Conservation (phyloP, 2,888 invertebrate genomes). For the Trypoxylon attenuatum region DNA sequence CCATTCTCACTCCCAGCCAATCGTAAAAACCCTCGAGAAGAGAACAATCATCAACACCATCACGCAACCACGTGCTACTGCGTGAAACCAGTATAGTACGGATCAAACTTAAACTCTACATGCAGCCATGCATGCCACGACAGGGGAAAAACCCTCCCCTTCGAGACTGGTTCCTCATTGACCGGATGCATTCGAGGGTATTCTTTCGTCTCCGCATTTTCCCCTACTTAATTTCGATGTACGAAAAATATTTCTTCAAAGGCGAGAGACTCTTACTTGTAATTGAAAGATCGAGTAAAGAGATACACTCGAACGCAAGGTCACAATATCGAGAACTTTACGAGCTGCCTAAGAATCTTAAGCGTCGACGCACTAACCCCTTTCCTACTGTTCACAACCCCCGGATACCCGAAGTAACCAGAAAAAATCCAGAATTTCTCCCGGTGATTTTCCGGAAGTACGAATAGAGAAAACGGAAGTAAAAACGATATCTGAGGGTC, state of each 20-base stretch:
- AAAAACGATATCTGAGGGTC: too few species aligned
- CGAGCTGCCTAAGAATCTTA: slow-evolving; percentile 15
- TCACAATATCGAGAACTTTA: neutral
- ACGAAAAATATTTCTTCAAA: too few species aligned
- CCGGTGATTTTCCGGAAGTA: neutral
- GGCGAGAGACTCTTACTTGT: too few species aligned
- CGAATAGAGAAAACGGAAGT: neutral
- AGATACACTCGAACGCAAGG: too few species aligned
- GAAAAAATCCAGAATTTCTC: neutral
- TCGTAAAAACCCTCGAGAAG: slow-evolving; percentile 24
- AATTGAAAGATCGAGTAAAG: too few species aligned
- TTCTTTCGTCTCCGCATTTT: neutral
- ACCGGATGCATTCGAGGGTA: slow-evolving; percentile 2
- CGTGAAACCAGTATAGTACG: slow-evolving; percentile 49
- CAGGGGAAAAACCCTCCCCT: slow-evolving; percentile 26
- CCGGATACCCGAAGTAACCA: neutral
- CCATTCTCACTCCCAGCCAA: too few species aligned
- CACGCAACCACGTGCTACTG: slow-evolving; percentile 62
- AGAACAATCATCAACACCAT: slow-evolving; percentile 13
- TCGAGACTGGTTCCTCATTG: slow-evolving; percentile 15
- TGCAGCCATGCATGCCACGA: slow-evolving; percentile 69
- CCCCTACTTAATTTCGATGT: too few species aligned
- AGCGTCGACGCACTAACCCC: slow-evolving; percentile 5
- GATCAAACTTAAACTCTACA: slow-evolving; percentile 55
- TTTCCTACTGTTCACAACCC: neutral